Evolutionary conservation across 2,888 invertebrate species (phyloP).

Genomic region (Nephrotoma flavescens): DNA sequence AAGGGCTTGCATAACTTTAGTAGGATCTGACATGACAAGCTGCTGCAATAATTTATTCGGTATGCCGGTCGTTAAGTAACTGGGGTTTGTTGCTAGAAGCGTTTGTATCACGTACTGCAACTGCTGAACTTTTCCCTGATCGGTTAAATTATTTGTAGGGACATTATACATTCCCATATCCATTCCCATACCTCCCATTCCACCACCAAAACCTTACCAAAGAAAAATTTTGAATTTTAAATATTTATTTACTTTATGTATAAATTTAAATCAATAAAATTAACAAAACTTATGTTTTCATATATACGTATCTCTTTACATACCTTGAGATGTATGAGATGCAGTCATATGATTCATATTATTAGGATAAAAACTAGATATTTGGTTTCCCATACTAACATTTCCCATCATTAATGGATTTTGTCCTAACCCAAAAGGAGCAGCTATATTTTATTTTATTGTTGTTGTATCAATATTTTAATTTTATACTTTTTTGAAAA

Average conservation of each 20-base stretch:
- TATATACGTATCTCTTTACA: not conserved
- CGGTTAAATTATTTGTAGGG: not conserved
- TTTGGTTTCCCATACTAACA: constrained; percentile 28
- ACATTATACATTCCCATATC: constrained; percentile 3
- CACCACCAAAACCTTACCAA: not conserved
- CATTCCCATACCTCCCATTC: not conserved
- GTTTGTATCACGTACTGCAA: constrained; percentile 23
- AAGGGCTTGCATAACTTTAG: constrained; percentile 26
- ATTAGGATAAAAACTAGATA: constrained; percentile 30
- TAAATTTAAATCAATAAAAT: not conserved
- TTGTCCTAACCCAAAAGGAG: constrained; percentile 20
- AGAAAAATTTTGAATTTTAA: not conserved
- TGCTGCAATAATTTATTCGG: constrained; percentile 42
- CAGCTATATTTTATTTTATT: constrained; percentile 15
- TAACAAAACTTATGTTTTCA: not conserved
- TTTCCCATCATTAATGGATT: constrained; percentile 32
- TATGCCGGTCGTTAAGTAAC: constrained; percentile 31
- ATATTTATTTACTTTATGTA: not conserved
- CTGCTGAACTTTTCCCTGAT: not conserved
- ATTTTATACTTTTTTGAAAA: not conserved
- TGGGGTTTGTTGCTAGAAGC: constrained; percentile 28
- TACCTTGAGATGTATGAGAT: constrained; percentile 74
- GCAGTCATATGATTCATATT: constrained; percentile 40
- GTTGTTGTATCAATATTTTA: not conserved
- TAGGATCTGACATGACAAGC: constrained; percentile 41